Base-by-base conservation (phyloP, 2,888 invertebrate species). In the Brachyptera risi region DNA sequence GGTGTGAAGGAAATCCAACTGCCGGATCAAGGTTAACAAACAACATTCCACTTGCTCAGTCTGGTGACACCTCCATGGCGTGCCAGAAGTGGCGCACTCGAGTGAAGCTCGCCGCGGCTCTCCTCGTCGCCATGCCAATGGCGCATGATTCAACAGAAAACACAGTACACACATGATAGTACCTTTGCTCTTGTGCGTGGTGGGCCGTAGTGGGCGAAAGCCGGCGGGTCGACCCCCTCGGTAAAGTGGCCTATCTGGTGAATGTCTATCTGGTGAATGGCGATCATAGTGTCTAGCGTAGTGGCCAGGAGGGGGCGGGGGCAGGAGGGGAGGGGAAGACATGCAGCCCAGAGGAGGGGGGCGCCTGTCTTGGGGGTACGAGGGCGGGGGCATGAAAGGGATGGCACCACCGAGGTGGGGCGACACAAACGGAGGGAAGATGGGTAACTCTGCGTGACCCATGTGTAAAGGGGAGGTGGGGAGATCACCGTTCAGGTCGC, bases 271-370 rank as follows among this genome's bases (percentile, higher is more conserved):
- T n/a, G 59, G 51, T 17, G 49, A 26, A 11, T 54, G 40, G 37
- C 50, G 31, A 27, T 44, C 56, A 56, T 15, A 40, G 37, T 24
- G 58, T 23, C 51, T 49, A 11, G 63, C n/a, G n/a, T n/a, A n/a
- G 40, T 74, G 71, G 24, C 72, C 75, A 44, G 74, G 74, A 21
- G 76, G 69, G 7, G 78, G 76, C 3, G 77, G 75, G 9, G 76
- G 42, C 42, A 42, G 42, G 21, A 76, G 69, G 9, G 78, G 76
- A 3, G 77, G 76, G 11, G 76, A 77, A 49, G 77, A 72, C 66
- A 76, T 76, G 27, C 76, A 71, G 5, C 75, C 74, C 19, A 76
- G 72, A 59, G 74, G 75, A 4, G 73, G 72, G 3, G 73, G 71
- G 59, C 73, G 65, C 21, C 72, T 69, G 9, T 71, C 70, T 13